Base-by-base conservation (phyloP, 2,888 invertebrate species). In the Megaustenia siamemsis region DNA sequence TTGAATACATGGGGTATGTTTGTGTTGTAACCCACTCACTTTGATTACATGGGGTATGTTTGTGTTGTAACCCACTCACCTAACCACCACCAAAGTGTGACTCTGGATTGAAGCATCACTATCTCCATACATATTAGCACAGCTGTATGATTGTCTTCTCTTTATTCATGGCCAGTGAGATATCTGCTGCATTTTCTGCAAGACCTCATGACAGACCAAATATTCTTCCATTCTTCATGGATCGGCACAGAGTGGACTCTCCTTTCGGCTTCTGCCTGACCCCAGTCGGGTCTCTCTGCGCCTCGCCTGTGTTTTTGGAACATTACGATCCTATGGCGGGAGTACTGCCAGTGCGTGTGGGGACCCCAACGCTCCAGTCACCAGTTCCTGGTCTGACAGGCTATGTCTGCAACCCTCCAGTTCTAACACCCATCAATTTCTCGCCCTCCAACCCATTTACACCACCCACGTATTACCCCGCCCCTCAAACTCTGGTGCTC, bases 231-330 rank as follows among this genome's bases (percentile, higher is more conserved):
- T 24, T 35, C 35, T 60, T 38, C 38, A 32, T 77, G 53, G 38
- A 60, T 40, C 53, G 32, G 24, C 21, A 38, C 45, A 77, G 60
- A 21, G 32, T 77, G 38, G 77, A 77, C 28, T 77, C 77, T 18
- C 77, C 77, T 60, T 77, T 49, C 68, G 63, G 63, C 53, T 68
- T 68, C 53, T 79, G 32, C 35, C n/a, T 43, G 38, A 66, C 79
- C 24, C 79, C 79, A 56, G 79, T 79, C 45, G n/a, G 68, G 28
- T 77, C 77, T 60, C 77, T 77, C 2, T 77, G 77, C 38, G 45
- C 77, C 28, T 77, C 77, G 35, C 77, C 60, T 38, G 60, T 77
- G 24, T 77, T 77, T 77, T 32, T 77, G 56, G 77, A 77, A n/a
- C 75, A 75, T 15, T 77, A 24, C 35, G 77, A 77, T 56, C 77